These are phyloP conservation scores for Takifugu bimaculatus DNA, from an alignment of 2,113 vertebrate species.

Conservation along the genomic window DNA sequence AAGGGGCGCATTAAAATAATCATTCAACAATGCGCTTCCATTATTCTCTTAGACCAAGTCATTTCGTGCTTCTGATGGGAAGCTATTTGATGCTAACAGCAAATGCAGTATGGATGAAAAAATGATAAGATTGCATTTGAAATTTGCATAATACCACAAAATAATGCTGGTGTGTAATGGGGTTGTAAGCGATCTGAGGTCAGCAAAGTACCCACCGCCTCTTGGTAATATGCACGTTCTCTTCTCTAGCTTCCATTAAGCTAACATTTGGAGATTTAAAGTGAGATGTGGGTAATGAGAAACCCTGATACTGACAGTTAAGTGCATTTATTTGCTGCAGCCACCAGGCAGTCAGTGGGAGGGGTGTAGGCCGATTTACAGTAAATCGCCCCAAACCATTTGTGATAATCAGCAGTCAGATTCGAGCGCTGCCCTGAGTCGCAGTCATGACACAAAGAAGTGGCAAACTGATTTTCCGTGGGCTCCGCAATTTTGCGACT, in stretches of 20 bases:
- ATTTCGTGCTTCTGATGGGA: slow-evolving; percentile 8
- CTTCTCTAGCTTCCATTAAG: slow-evolving; percentile 39
- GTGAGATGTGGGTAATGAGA: slow-evolving; percentile 42
- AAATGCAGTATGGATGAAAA: background rate
- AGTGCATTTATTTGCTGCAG: slow-evolving; percentile 7
- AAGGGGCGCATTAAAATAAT: background rate
- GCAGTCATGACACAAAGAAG: slow-evolving; percentile 12
- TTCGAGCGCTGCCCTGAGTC: slow-evolving; percentile 13
- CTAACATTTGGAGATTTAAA: slow-evolving; percentile 49
- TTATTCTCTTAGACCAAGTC: background rate
- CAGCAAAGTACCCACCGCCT: slow-evolving; percentile 28
- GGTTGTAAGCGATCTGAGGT: slow-evolving; percentile 30
- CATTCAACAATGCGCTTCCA: background rate
- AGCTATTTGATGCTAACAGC: slow-evolving; percentile 11
- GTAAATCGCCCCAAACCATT: slow-evolving; percentile 42
- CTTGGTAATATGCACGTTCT: slow-evolving; percentile 34
- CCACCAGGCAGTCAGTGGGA: background rate
- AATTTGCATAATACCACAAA: slow-evolving; percentile 31
- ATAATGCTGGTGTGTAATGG: slow-evolving; percentile 24
- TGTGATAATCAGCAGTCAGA: slow-evolving; percentile 36
- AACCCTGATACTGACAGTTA: slow-evolving; percentile 14
- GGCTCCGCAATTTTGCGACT: slow-evolving; percentile 4
- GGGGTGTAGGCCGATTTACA: slow-evolving; percentile 28
- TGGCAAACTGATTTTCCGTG: slow-evolving; percentile 37
- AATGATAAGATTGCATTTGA: slow-evolving; percentile 9